phyloP scores from a whole-genome alignment of 92 coral and sea anemone genomes.

The Parazoanthus swiftii region DNA sequence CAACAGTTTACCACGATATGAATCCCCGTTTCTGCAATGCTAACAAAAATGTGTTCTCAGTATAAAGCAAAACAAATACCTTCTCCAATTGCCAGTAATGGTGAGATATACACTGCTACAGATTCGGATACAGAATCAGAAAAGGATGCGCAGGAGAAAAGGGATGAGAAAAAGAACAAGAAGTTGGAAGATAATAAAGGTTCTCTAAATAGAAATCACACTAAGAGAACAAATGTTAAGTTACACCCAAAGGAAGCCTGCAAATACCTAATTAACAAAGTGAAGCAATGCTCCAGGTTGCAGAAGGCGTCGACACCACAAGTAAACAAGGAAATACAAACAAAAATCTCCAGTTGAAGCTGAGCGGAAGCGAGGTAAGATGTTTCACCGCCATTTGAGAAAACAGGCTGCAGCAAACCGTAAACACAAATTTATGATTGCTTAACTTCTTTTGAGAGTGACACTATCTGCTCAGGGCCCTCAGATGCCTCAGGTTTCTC shows the following conservation, averaged over 20 bases:
- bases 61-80: slow-evolving; percentile 44
- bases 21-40: neutral
- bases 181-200: slow-evolving; percentile 21
- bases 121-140: slow-evolving; percentile 29
- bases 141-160: slow-evolving; percentile 20
- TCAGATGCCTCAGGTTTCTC: neutral
- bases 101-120: slow-evolving; percentile 34
- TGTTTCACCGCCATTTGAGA: slow-evolving; percentile 41
- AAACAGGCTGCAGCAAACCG: slow-evolving; percentile 49
- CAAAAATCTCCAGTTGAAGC: slow-evolving; percentile 38
- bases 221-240: slow-evolving; percentile 49
- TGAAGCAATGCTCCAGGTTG: slow-evolving; percentile 53
- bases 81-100: slow-evolving; percentile 8
- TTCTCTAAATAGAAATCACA: slow-evolving; percentile 21
- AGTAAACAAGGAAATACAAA: slow-evolving; percentile 41
- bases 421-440: slow-evolving; percentile 38
- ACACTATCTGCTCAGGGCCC: neutral
- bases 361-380: slow-evolving; percentile 46
- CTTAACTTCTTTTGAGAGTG: slow-evolving; percentile 37
- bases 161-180: slow-evolving; percentile 27
- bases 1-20: too few species aligned
- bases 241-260: neutral
- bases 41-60: slow-evolving; percentile 45
- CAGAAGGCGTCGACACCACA: slow-evolving; percentile 48
- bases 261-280: slow-evolving; percentile 37